Percentiles rank a stretch among this genome's conserved stretches.
Conservation (phyloP, 2,888 invertebrate species). For the Hemicrepidius hirtus region DNA sequence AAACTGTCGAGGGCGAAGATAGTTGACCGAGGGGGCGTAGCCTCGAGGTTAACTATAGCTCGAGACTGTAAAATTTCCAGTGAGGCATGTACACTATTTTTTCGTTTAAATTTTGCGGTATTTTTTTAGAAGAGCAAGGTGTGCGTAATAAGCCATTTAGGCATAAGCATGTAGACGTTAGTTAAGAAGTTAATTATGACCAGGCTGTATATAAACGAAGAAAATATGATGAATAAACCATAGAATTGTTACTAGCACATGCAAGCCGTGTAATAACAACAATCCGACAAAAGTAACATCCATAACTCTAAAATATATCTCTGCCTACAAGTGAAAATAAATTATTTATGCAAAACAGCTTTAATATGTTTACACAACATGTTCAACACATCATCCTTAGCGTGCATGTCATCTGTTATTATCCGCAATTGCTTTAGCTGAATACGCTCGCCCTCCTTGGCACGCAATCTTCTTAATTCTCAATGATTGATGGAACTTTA, state of each 20-base stretch:
- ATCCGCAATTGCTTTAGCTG: constrained; percentile 48
- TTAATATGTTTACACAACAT: constrained; percentile 53
- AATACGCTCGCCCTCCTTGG: constrained; percentile 31
- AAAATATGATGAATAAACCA: constrained; percentile 5
- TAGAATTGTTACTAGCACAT: neutral
- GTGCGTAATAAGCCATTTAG: too few species aligned
- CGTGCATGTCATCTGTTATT: constrained; percentile 52
- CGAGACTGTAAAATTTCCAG: too few species aligned
- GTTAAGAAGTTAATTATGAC: too few species aligned
- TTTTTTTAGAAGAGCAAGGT: too few species aligned
- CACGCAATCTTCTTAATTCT: constrained; percentile 47
- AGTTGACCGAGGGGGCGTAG: too few species aligned
- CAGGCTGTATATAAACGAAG: neutral
- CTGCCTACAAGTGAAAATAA: constrained; percentile 44
- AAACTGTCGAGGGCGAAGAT: too few species aligned
- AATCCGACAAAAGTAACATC: constrained; percentile 17
- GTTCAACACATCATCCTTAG: constrained; percentile 49
- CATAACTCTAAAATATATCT: constrained; percentile 24
- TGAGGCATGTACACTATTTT: too few species aligned
- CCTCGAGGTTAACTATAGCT: too few species aligned
- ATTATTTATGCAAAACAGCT: constrained; percentile 49
- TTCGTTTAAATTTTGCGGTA: too few species aligned
- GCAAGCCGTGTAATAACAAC: constrained; percentile 8
- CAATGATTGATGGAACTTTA: constrained; percentile 46
- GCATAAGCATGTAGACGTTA: too few species aligned